These are phyloP conservation scores for Paracyclopina nana DNA, from an alignment of 1,140 invertebrate genomes.

Conservation along the genomic window DNA sequence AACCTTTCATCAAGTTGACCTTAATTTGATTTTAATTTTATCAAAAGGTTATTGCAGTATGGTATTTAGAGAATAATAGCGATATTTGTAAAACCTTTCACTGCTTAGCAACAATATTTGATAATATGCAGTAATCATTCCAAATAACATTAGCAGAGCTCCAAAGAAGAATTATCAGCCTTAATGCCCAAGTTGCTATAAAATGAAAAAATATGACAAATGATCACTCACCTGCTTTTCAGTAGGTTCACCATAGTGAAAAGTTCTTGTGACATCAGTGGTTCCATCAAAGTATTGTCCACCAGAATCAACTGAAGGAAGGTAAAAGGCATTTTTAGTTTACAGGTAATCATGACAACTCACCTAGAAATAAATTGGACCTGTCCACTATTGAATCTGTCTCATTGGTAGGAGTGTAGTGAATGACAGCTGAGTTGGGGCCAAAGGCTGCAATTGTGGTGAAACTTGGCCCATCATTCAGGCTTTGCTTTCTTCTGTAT, in stretches of 20 bases:
- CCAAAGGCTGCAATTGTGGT: slow-evolving; percentile 74
- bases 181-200: too few relatives aligned
- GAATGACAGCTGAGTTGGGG: slow-evolving; percentile 65
- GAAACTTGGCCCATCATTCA: slow-evolving; percentile 47
- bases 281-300: slow-evolving; percentile 61
- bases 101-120: too few relatives aligned
- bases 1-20: too few relatives aligned
- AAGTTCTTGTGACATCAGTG: slow-evolving; percentile 74
- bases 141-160: too few relatives aligned
- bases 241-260: slow-evolving; percentile 66
- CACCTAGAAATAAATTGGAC: slow-evolving; percentile 2
- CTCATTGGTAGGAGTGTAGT: slow-evolving; percentile 56
- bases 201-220: too few relatives aligned
- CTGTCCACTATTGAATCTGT: slow-evolving; percentile 48
- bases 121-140: too few relatives aligned
- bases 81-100: too few relatives aligned
- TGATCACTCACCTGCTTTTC: too few relatives aligned
- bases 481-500: slow-evolving; percentile 43
- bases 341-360: not conserved
- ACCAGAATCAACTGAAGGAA: slow-evolving; percentile 25
- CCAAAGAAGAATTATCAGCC: too few relatives aligned
- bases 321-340: not conserved
- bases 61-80: too few relatives aligned
- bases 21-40: too few relatives aligned
- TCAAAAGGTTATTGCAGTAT: too few relatives aligned